A percentile compares a stretch with the other conserved stretches of the same genome.
These are phyloP conservation scores for Chaitophorus viminalis DNA, from an alignment of 2,888 invertebrate genomes.

Conservation along the genomic window DNA sequence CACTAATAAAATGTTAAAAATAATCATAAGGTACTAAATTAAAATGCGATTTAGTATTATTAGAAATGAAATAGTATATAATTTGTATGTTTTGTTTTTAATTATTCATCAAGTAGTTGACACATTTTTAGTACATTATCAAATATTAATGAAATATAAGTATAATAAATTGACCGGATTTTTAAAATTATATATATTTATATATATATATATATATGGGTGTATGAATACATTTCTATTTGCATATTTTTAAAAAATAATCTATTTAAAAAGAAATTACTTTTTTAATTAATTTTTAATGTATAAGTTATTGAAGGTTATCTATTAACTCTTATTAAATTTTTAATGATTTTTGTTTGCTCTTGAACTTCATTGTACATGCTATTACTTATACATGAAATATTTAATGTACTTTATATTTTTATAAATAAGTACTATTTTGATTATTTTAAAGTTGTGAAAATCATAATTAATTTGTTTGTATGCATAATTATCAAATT, in stretches of 20 bases:
- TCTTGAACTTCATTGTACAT: background rate
- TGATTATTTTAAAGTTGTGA: background rate
- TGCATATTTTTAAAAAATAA: background rate
- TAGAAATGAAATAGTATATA: constrained; percentile 7
- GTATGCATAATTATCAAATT: background rate
- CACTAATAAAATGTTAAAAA: constrained; percentile 38
- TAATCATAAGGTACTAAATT: constrained; percentile 22
- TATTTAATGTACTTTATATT: background rate
- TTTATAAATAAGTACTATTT: background rate
- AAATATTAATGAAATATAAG: background rate
- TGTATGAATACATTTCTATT: background rate
- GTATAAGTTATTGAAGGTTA: too few relatives aligned
- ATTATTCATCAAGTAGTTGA: background rate
- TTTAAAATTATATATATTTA: background rate
- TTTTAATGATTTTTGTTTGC: background rate
- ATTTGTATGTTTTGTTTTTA: constrained; percentile 23
- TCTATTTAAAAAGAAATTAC: too few relatives aligned
- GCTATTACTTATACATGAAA: constrained; percentile 10
- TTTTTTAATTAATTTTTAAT: too few relatives aligned
- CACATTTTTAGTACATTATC: background rate
- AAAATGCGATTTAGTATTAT: constrained; percentile 11
- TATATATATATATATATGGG: too few relatives aligned
- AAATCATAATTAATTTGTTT: background rate
- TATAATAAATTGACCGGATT: constrained; percentile 2
- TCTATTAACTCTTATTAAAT: background rate